Percentiles rank a stretch among this genome's conserved stretches.
These are phyloP conservation scores for Nymphalis c-album DNA, from an alignment of 2,888 invertebrate species.

Conservation along the genomic window DNA sequence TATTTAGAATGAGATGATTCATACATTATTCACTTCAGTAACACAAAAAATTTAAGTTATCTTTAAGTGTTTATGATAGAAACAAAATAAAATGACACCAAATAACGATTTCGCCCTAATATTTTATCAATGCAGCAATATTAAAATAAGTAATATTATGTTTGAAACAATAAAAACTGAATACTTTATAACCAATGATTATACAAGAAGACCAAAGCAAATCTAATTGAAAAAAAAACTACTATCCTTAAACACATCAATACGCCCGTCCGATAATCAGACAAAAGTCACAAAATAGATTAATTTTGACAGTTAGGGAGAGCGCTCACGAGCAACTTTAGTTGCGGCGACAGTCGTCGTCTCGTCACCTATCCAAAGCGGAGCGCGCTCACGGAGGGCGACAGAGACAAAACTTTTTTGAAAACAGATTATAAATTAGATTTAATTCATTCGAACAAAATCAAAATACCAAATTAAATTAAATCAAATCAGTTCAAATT, in stretches of 20 bases:
- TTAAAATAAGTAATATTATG: background rate
- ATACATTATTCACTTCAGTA: slow-evolving; percentile 54
- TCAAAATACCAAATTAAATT: too few relatives aligned
- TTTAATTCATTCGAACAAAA: too few relatives aligned
- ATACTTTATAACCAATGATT: background rate
- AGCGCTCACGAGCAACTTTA: too few relatives aligned
- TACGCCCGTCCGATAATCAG: slow-evolving; percentile 54
- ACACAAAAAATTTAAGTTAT: slow-evolving; percentile 44
- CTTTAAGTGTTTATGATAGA: slow-evolving; percentile 50
- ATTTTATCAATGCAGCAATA: slow-evolving; percentile 3
- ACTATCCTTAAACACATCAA: slow-evolving; percentile 42
- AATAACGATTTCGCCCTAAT: slow-evolving; percentile 4
- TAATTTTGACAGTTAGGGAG: slow-evolving; percentile 36
- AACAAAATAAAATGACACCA: slow-evolving; percentile 30
- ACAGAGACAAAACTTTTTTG: too few relatives aligned
- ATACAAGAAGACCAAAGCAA: slow-evolving; percentile 16
- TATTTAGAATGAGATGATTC: slow-evolving; percentile 47
- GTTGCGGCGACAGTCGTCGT: too few relatives aligned
- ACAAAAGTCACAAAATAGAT: slow-evolving; percentile 43
- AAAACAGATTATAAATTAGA: too few relatives aligned
- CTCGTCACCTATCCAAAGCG: too few relatives aligned
- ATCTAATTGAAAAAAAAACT: slow-evolving; percentile 14
- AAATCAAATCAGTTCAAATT: too few relatives aligned
- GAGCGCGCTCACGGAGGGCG: too few relatives aligned
- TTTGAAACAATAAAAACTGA: background rate